Percentiles rank a stretch among this genome's conserved stretches.
Evolutionary conservation across 2,113 vertebrate species (phyloP).

Genomic region (Strigops habroptila): DNA sequence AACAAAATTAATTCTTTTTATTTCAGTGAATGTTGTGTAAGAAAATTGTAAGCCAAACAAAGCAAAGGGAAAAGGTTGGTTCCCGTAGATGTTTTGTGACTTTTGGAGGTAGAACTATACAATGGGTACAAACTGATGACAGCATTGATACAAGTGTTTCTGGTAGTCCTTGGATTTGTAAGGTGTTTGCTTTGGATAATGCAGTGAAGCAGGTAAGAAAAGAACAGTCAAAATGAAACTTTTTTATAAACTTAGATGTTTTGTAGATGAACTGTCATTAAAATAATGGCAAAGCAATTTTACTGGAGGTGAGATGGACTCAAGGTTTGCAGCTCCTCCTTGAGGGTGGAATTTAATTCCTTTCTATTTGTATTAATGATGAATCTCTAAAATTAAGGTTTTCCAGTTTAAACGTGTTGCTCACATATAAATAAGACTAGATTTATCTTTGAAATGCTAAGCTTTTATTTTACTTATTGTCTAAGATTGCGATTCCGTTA

Average conservation of each 20-base stretch:
- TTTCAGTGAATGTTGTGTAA: not conserved
- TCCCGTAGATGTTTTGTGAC: not conserved
- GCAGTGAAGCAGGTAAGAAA: not conserved
- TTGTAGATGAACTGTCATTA: not conserved
- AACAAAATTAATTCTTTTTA: not conserved
- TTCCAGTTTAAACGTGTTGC: not conserved
- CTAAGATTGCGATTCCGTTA: not conserved
- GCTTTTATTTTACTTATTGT: not conserved
- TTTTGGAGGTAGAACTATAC: not conserved
- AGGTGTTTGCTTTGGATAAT: not conserved
- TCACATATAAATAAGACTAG: not conserved
- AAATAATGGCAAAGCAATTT: not conserved
- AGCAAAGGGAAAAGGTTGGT: not conserved
- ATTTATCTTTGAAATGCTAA: not conserved
- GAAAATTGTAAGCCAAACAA: not conserved
- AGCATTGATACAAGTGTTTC: not conserved
- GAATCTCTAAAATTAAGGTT: not conserved
- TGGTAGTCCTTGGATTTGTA: not conserved
- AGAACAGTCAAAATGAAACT: not conserved
- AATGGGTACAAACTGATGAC: not conserved
- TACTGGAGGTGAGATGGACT: not conserved
- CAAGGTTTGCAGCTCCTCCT: not conserved
- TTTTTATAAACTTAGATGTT: not conserved
- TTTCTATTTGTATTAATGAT: not conserved
- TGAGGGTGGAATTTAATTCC: not conserved